Base-by-base conservation (phyloP, 1,140 invertebrate genomes). In the Acyrthosiphon pisum region DNA sequence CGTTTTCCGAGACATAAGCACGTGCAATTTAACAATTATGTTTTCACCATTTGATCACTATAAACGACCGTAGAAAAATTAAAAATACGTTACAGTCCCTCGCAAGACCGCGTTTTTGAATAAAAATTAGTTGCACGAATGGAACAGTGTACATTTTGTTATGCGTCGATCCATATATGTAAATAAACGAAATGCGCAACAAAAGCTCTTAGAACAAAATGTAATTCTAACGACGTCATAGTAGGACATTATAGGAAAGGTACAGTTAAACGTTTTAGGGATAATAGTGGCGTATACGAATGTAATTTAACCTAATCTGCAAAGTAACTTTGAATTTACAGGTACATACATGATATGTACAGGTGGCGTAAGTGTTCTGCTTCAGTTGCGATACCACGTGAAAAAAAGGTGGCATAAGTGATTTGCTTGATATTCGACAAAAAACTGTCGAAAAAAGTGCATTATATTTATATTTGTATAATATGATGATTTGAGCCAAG, bases 11-110 rank as follows among this genome's bases (percentile, higher is more conserved):
- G 46, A 50, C 6, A 48, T 7, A 50, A 88, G 18, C 48, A 35
- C n/a, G 46, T 50, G 86, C 18, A 88, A 48, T 86, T 86, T 86
- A 86, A 86, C 84, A 14, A 87, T 87, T 87, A 89, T 35, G 48
- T 53, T 37, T 89, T 50, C 30, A 6, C 22, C 50, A 50, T 37
- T 50, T 89, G 48, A 53, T 89, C 48, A 35, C 48, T 22, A 35
- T 53, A 76, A 76, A 50, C 20, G n/a, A 50, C 46, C 35, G 9
- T 22, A 53, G 87, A 26, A 50, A 53, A 89, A 89, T 89, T 89
- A 89, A 53, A 89, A 89, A 89, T 53, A 89, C 48, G n/a, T 89
- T 35, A 89, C 22, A 35, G 2, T 50, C 23, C 1, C n/a, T 89
- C 20, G 46, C 8, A 35, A 89, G 84, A 46, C 84, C 14, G 41